Evolutionary conservation across 2,888 invertebrate species (phyloP).

Genomic region (Norana najaformis): DNA sequence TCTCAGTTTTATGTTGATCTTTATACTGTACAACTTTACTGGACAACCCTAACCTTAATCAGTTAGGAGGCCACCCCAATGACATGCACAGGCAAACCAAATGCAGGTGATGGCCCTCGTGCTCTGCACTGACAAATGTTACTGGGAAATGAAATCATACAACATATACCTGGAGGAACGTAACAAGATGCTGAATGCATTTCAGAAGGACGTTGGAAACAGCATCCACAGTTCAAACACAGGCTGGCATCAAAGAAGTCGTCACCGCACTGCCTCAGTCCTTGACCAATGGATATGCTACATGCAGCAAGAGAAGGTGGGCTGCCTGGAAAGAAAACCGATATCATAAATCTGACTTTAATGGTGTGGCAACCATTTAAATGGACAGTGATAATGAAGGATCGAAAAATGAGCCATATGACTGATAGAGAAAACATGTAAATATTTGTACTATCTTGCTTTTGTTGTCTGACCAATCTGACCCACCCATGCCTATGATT

Average conservation of each 20-base stretch:
- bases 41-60: too few species aligned
- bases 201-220: neutral
- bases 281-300: neutral
- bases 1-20: too few species aligned
- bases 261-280: neutral
- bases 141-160: too few species aligned
- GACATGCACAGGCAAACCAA: too few species aligned
- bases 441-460: too few species aligned
- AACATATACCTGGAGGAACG: neutral
- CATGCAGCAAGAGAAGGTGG: neutral
- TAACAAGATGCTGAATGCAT: neutral
- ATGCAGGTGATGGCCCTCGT: too few species aligned
- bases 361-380: neutral
- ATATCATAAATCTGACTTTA: neutral
- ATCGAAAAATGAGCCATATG: too few species aligned
- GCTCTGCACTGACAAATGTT: too few species aligned
- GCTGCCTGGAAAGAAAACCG: neutral
- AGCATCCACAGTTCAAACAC: slow-evolving; percentile 7
- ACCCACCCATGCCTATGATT: too few species aligned
- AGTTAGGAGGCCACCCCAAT: too few species aligned
- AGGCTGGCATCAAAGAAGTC: slow-evolving; percentile 3
- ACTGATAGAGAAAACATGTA: neutral
- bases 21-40: too few species aligned
- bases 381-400: neutral
- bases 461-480: too few species aligned